phyloP scores from a whole-genome alignment of 2,113 vertebrate genomes.

The Oncorhynchus keta region DNA sequence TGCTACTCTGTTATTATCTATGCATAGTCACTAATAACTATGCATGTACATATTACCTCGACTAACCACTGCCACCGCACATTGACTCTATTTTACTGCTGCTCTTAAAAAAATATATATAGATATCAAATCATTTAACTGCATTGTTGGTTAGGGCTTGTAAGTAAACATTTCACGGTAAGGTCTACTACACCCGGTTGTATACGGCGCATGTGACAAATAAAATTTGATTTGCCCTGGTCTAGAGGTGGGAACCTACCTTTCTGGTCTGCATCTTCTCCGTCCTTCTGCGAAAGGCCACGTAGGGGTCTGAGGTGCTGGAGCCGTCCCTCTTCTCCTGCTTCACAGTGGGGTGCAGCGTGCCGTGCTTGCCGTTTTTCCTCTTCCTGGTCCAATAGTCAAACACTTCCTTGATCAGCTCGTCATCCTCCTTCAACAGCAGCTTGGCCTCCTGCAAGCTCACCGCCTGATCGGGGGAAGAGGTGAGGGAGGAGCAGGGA shows the following conservation, averaged over 20 bases:
- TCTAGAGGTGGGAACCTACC: slow-evolving; percentile 58
- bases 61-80: no score
- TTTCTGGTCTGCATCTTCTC: slow-evolving; percentile 99
- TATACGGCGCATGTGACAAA: no score
- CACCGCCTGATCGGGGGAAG: slow-evolving; percentile 79
- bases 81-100: no score
- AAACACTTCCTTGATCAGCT: slow-evolving; percentile 95
- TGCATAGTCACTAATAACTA: no score
- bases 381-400: slow-evolving; percentile 98
- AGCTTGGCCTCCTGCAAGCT: slow-evolving; percentile 96
- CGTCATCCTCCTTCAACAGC: slow-evolving; percentile 95
- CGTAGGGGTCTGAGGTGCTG: slow-evolving; percentile 95
- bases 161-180: no score
- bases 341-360: slow-evolving; percentile 89
- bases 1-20: no score
- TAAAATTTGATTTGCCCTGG: no score
- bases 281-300: slow-evolving; percentile 94
- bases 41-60: no score
- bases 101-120: no score
- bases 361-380: slow-evolving; percentile 85
- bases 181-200: no score
- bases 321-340: slow-evolving; percentile 96
- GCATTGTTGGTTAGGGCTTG: no score
- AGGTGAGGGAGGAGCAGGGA: background rate
- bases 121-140: no score